Evolutionary conservation across 1,140 invertebrate species (phyloP), one percentile per base, ranked within the genome.

Genomic region (Callitettix versicolor): DNA sequence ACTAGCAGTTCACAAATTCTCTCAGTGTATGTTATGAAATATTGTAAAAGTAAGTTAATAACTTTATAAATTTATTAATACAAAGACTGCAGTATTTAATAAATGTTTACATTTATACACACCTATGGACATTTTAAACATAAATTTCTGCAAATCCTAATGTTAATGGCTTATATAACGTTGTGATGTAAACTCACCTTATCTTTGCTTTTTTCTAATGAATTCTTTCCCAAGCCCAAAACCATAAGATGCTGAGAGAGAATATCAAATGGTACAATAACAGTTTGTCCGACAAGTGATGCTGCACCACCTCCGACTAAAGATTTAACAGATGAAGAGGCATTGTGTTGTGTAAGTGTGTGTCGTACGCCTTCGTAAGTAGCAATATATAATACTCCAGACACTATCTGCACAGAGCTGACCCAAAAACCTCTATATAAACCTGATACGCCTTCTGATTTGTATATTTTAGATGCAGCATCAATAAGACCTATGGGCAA

Each of bases 191-290:
- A 49, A 55, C 53, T 42, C 15, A 57, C 57, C 52, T 56, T 59
- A 22, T 76, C 69, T 49, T 79, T 78, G 30, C 72, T 74, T 43
- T 17, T 17, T 18, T 51, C 36, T 55, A 38, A 49, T 36, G 24
- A 40, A 52, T 17, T 6, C 14, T 58, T 51, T 20, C 75, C 73
- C 55, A 85, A 74, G 1, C 91, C 91, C 18, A 96, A 74, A 60
- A 98, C 84, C 93, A 98, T 98, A 47, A 97, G 79, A 70, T 98
- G 95, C 65, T 98, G 95, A 64, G 92, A 94, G 26, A 98, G 77
- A 26, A 98, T 85, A 72, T 98, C 95, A 69, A 98, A 93, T 17
- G 95, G 95, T 44, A 97, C 93, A 61, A 96, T 88, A 53, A 97
- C 87, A 1, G 92, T 95, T 73, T 98, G 95, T 1, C 91, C 88